Evolutionary conservation across 2,797 vertebrate genomes (phyloP).

Genomic region (Acridotheres tristis): DNA sequence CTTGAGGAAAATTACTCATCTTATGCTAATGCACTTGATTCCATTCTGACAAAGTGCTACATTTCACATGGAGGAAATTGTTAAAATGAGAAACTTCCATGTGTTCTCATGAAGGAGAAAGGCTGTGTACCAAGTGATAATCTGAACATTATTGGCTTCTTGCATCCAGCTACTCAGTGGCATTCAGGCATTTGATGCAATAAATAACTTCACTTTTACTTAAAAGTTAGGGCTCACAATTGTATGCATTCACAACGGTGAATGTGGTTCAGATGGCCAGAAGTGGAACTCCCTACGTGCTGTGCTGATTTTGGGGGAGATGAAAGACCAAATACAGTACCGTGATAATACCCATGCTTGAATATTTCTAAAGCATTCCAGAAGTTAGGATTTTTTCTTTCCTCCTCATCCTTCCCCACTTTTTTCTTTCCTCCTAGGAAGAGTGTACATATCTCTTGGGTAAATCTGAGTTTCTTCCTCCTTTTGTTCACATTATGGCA

Average conservation of each 20-base stretch:
- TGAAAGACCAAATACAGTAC: neutral
- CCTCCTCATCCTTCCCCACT: rapidly evolving
- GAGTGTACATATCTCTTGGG: neutral
- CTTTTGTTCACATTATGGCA: neutral
- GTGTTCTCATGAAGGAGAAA: neutral
- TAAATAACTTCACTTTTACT: neutral
- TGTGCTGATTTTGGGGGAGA: neutral
- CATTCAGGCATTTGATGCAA: neutral
- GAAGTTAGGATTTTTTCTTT: neutral
- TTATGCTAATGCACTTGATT: neutral
- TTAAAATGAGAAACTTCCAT: neutral
- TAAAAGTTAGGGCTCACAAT: neutral
- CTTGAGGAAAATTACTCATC: neutral
- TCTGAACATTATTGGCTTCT: neutral
- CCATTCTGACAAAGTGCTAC: neutral
- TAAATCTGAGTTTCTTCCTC: neutral
- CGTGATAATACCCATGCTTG: neutral
- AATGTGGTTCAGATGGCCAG: neutral
- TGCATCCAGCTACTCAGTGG: neutral
- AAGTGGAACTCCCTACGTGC: neutral
- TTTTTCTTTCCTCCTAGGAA: neutral
- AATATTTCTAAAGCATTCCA: neutral
- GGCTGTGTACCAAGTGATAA: neutral
- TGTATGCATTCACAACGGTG: neutral
- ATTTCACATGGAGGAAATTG: neutral